Percentiles rank a stretch among this genome's conserved stretches.
These are phyloP conservation scores for Mantis religiosa DNA, from an alignment of 2,888 invertebrate species.

Conservation along the genomic window DNA sequence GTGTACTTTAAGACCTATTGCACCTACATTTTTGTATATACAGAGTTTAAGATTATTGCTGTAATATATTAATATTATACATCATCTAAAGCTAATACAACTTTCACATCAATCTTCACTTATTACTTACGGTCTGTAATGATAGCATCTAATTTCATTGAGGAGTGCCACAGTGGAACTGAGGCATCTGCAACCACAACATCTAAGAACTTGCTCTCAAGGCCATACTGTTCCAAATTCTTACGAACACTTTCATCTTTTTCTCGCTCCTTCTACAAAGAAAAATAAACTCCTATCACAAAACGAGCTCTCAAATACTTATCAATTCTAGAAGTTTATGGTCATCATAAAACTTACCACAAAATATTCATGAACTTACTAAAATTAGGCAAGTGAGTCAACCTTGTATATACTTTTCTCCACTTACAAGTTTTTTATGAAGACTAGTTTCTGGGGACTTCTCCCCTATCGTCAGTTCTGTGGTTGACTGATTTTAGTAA, in stretches of 20 bases:
- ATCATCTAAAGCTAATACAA: too few relatives aligned
- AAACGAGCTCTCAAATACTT: not conserved
- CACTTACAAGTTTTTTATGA: too few relatives aligned
- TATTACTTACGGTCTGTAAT: slow-evolving; percentile 85
- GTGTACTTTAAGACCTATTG: too few relatives aligned
- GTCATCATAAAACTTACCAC: not conserved
- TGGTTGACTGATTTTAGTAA: too few relatives aligned
- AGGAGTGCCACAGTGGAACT: slow-evolving; percentile 68
- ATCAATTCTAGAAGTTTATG: too few relatives aligned
- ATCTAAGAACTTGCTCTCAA: slow-evolving; percentile 72
- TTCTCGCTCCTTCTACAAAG: slow-evolving; percentile 41
- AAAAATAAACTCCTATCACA: slow-evolving; percentile 25
- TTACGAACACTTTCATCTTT: slow-evolving; percentile 79
- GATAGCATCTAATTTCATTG: slow-evolving; percentile 79
- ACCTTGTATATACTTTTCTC: too few relatives aligned
- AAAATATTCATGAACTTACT: not conserved
- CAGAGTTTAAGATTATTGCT: too few relatives aligned
- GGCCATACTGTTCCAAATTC: slow-evolving; percentile 86
- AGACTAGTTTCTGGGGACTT: too few relatives aligned
- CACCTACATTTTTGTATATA: too few relatives aligned
- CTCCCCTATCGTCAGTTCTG: too few relatives aligned
- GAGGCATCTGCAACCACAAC: slow-evolving; percentile 91
- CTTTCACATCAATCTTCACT: not conserved
- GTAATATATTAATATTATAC: too few relatives aligned
- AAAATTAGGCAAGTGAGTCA: too few relatives aligned